Base-by-base conservation (phyloP, 2,797 vertebrate genomes). In the Manis crassicaudata region DNA sequence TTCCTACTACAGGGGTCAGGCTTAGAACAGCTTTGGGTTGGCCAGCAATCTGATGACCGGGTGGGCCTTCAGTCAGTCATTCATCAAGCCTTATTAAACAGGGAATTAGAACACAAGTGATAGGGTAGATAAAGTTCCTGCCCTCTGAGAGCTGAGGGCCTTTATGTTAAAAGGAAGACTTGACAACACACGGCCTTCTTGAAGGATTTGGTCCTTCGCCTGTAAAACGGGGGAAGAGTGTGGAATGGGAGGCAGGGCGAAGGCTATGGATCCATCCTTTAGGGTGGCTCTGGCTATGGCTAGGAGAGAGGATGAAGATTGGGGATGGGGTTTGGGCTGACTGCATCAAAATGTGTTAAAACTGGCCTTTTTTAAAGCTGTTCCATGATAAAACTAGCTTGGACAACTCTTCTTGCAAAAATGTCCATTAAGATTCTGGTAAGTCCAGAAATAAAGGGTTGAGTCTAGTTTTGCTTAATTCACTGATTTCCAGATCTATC, bases 261-360 rank as follows among this genome's bases (percentile, higher is more conserved):
- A 32, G 11, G 3, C 35, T 29, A 0, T 1, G 27, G 11, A 56
- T 68, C 43, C 2, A 3, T 70, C 60, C 8, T 0, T 6, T 40
- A 72, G 43, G 43, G 32, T 12, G 43, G 37, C 25, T 8, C 87
- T 18, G 87, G 75, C 43, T 43, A 13, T 37, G 75, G 37, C 56
- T 32, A 25, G 43, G 84, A 80, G 25, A 56, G 58, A 46, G 5
- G 25, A 20, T 0, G 8, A n/a, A 68, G 56, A 18, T 60, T 4
- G 7, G 46, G 25, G 54, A 7, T 35, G 17, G 10, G 60, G 23
- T 16, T 1, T 2, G 63, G 63, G 43, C 62, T n/a, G 46, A 50
- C 75, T 65, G 76, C 25, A 2, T 9, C 13, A 1, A 23, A 32
- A 13, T 1, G 25, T 27, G 60, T 62, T 75, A 46, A 73, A 25